Base-by-base conservation (phyloP, 2,888 invertebrate genomes). In the Polylopha cassiicola region DNA sequence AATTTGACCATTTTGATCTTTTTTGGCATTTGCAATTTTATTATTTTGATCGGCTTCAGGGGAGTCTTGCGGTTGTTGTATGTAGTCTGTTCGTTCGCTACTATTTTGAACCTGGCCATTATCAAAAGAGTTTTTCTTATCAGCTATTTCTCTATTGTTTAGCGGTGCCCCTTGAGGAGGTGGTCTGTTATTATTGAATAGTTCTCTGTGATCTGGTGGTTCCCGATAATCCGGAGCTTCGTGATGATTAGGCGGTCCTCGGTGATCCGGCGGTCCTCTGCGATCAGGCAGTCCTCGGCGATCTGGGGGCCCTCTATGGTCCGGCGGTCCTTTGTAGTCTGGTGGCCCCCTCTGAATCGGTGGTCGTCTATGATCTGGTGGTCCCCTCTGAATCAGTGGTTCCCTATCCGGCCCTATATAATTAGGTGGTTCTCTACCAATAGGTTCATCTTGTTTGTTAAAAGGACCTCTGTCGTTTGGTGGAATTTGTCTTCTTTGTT, bases 171-270 rank as follows among this genome's bases (percentile, higher is more conserved):
- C 10, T 8, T 29, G 5, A 17, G 22, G 9, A 1, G 31, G 21
- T 21, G 43, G 38, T 9, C 31, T 32, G 27, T 28, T 26, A 3
- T 36, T 8, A 2, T 21, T 34, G 1, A 33, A 22, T 22, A 41
- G 46, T 17, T 34, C 39, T 20, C 33, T 39, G 1, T 47, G 30
- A 2, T 10, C 16, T 1, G 47, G 46, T 11, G 53, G 50, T 0
- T 44, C 53, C 39, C 46, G 37, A 2, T 50, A 43, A 1, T 15
- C 24, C 3, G 54, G 51, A 0, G 53, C 47, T 0, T 51, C 52
- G 10, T 44, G 22, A 2, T 34, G 3, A 7, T 38, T 31, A 13
- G 26, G 34, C 8, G 18, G 26, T 4, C 24, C 20, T 17, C 20
- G 7, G 11, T 18, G 3, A 7, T 13, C n/a, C 3, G 33, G 34